Evolutionary conservation across 37 sponge, comb jelly and placozoan species (phyloP), one percentile per base, ranked within the genome.

Genomic region (Eunapius fragilis): DNA sequence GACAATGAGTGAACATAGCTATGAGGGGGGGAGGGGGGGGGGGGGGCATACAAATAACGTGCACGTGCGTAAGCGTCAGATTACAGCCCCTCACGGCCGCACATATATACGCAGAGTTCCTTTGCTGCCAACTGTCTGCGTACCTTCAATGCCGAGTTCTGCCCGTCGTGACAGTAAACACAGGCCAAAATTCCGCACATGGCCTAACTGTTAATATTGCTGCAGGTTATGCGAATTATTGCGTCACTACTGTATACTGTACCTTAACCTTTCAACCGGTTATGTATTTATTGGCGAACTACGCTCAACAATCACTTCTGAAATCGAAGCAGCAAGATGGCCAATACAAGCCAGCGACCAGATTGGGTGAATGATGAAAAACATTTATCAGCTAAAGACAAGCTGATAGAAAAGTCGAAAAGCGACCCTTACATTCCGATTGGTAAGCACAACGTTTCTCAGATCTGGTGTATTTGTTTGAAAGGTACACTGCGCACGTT

Each of bases 161-260:
- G 34, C 12, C 23, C 23, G 77, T 31, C 77, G 9, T 25, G 14
- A 31, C 69, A 37, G 31, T 69, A 34, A 2, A 85, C 26, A 68
- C 85, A 85, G 38, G 85, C 77, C 68, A 85, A 76, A 25, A 85
- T 85, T 24, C 85, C 85, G 74, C 85, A 85, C 85, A 85, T 85
- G 17, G n/a, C n/a, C n/a, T n/a, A n/a, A n/a, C n/a, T n/a, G n/a
- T n/a, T n/a, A n/a, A n/a, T n/a, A n/a, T n/a, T n/a, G n/a, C n/a
- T n/a, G n/a, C n/a, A n/a, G n/a, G n/a, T n/a, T n/a, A n/a, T n/a
- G n/a, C n/a, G n/a, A n/a, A n/a, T n/a, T n/a, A n/a, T n/a, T n/a
- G n/a, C n/a, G n/a, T n/a, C n/a, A n/a, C n/a, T n/a, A n/a, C n/a
- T n/a, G n/a, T n/a, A n/a, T n/a, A n/a, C n/a, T n/a, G n/a, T n/a